These are phyloP conservation scores for Microctenopoma lineatum DNA, from an alignment of 2,797 vertebrate species.

Conservation along the genomic window DNA sequence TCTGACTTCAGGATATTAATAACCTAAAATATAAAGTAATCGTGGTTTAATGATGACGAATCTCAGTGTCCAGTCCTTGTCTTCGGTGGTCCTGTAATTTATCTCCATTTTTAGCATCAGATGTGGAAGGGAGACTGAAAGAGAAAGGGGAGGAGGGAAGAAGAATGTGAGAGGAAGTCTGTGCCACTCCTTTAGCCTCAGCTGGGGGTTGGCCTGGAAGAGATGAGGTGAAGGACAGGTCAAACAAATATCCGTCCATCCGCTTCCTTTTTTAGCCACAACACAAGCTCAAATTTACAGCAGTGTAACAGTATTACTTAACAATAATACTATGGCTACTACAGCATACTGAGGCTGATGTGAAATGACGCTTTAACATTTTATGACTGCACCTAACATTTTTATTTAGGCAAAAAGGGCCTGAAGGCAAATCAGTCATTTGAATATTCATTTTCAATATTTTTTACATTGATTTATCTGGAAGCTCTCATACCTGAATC, in stretches of 20 bases:
- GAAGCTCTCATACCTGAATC: too few relatives aligned
- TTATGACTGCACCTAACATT: not conserved
- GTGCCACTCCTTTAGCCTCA: slow-evolving; percentile 1
- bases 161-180: not conserved
- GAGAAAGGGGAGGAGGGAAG: not conserved
- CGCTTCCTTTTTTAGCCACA: not conserved
- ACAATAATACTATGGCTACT: not conserved
- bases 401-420: too few relatives aligned
- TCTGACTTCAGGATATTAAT: too few relatives aligned
- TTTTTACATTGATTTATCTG: too few relatives aligned
- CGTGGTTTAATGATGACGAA: not conserved
- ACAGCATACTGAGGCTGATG: not conserved
- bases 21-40: not conserved
- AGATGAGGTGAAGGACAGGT: slow-evolving; percentile 5
- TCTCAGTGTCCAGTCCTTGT: too few relatives aligned
- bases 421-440: too few relatives aligned
- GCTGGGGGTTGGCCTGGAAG: not conserved
- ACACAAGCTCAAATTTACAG: not conserved
- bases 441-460: too few relatives aligned
- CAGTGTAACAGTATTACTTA: not conserved
- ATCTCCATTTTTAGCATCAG: not conserved
- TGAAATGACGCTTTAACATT: not conserved
- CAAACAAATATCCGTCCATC: slow-evolving; percentile 29
- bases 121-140: not conserved
- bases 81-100: not conserved